Percentiles rank a stretch among this genome's conserved stretches.
Conservation (phyloP, 23 tunicate species). For the Styela clava region DNA sequence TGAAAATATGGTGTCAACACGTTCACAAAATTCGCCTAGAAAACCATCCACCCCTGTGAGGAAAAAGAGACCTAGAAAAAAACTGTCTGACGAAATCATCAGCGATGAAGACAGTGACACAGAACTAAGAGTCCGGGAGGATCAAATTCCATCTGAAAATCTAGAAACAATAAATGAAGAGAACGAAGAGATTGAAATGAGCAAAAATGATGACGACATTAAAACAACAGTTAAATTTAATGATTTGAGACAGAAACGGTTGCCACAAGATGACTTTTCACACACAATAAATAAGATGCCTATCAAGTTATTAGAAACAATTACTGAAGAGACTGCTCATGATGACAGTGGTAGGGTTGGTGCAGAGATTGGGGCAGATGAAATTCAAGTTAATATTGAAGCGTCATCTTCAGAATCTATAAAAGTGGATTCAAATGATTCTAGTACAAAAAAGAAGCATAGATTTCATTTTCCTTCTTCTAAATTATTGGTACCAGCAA, state of each 20-base stretch:
- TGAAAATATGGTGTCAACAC: background rate
- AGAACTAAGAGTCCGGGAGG: background rate
- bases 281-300: background rate
- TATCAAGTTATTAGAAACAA: background rate
- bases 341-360: background rate
- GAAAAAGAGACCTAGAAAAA: background rate
- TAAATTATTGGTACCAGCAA: background rate
- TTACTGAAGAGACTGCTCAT: background rate
- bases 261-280: background rate
- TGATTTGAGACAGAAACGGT: background rate
- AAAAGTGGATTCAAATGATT: background rate
- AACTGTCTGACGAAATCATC: background rate
- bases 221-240: background rate
- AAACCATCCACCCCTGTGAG: background rate
- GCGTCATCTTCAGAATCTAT: background rate
- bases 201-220: background rate
- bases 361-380: background rate
- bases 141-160: background rate
- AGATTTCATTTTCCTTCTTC: conserved; percentile 10
- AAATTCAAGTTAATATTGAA: background rate
- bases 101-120: background rate
- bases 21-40: background rate
- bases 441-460: background rate
- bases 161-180: background rate
- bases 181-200: background rate